phyloP scores from a whole-genome alignment of 2,888 invertebrate species.

The Penaeus monodon region DNA sequence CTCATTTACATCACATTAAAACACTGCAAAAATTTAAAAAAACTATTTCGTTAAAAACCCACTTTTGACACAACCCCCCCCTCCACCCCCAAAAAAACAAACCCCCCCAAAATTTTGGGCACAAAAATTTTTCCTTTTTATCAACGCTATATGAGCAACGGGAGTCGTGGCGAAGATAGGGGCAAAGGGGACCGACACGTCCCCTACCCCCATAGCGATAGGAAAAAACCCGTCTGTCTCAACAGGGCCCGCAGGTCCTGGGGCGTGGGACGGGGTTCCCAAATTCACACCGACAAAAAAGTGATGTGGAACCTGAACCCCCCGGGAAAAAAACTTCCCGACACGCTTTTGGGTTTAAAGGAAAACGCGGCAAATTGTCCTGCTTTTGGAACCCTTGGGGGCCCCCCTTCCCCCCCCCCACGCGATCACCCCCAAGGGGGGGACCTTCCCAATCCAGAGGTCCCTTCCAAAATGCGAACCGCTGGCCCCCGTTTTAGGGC shows the following conservation, averaged over 20 bases:
- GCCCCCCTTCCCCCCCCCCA: too few species aligned
- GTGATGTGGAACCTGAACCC: constrained; percentile 85
- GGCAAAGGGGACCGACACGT: too few species aligned
- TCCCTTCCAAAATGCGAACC: constrained; percentile 81
- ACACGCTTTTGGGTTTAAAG: constrained; percentile 78
- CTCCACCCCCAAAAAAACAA: not conserved
- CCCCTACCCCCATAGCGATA: too few species aligned
- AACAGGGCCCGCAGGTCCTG: constrained; percentile 75
- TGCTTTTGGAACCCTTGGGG: too few species aligned
- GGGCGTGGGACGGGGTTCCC: constrained; percentile 88
- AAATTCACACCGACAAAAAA: constrained; percentile 87
- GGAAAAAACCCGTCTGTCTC: not conserved
- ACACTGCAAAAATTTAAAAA: too few species aligned
- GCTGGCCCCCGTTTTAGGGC: constrained; percentile 85
- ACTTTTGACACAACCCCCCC: not conserved
- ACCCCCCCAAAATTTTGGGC: too few species aligned
- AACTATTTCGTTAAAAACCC: too few species aligned
- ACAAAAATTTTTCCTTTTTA: too few species aligned
- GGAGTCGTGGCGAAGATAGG: too few species aligned
- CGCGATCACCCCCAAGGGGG: constrained; percentile 81
- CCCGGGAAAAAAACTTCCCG: constrained; percentile 73
- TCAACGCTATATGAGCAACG: too few species aligned
- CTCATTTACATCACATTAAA: too few species aligned
- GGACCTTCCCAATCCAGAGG: constrained; percentile 72
- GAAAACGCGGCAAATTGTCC: constrained; percentile 81